Evolutionary conservation across 2,888 invertebrate species (phyloP).

Genomic region (Acleris sparsana): DNA sequence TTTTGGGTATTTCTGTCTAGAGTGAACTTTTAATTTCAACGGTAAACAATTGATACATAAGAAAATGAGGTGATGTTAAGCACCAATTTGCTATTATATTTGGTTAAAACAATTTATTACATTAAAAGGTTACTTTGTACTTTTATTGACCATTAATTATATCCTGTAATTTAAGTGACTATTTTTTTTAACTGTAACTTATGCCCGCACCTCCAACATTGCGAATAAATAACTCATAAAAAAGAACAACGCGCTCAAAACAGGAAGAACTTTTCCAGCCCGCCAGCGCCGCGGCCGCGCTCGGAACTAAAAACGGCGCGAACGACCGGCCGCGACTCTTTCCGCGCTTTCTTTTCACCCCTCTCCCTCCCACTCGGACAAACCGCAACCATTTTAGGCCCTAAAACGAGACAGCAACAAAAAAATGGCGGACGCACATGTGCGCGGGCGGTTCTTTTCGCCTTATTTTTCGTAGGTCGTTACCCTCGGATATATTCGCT

Average conservation of each 20-base stretch:
- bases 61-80: no score
- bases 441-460: slow-evolving; percentile 74
- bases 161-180: no score
- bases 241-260: slow-evolving; percentile 59
- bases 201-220: neutral
- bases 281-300: slow-evolving; percentile 67
- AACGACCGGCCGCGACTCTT: slow-evolving; percentile 68
- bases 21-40: no score
- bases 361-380: slow-evolving; percentile 58
- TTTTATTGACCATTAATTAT: no score
- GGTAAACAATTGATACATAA: no score
- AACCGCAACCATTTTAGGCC: slow-evolving; percentile 65
- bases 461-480: slow-evolving; percentile 81
- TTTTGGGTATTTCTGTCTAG: no score
- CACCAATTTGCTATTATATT: no score
- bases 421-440: slow-evolving; percentile 82
- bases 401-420: slow-evolving; percentile 67
- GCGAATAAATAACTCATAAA: slow-evolving; percentile 37
- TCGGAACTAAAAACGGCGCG: slow-evolving; percentile 66
- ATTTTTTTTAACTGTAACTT: no score
- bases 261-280: slow-evolving; percentile 77
- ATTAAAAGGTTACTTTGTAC: no score
- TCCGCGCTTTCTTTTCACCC: slow-evolving; percentile 76
- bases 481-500: slow-evolving; percentile 76
- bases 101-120: no score